A percentile compares a stretch with the other conserved stretches of the same genome.
These are phyloP conservation scores for Antheraea pernyi DNA, from an alignment of 1,140 invertebrate genomes.

Conservation along the genomic window DNA sequence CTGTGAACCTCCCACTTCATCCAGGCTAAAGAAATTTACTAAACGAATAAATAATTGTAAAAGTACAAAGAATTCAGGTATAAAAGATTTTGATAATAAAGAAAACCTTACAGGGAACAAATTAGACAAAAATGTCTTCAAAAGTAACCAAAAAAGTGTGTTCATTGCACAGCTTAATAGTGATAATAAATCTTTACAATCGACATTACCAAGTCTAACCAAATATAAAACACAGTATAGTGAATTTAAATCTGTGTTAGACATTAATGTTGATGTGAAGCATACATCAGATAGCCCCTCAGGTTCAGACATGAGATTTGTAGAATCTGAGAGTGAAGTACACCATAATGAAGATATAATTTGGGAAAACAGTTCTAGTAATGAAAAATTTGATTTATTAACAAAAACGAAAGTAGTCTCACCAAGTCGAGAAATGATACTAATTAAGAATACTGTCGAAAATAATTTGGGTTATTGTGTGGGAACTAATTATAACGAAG, in stretches of 20 bases:
- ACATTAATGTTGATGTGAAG: neutral
- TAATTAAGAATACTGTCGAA: neutral
- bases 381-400: neutral
- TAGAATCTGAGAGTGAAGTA: neutral
- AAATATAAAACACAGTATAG: slow-evolving; percentile 19
- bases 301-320: neutral
- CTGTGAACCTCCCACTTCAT: slow-evolving; percentile 22
- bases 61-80: slow-evolving; percentile 27
- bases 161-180: slow-evolving; percentile 35
- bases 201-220: neutral
- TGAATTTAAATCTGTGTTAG: neutral
- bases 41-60: slow-evolving; percentile 28
- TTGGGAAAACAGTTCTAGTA: neutral
- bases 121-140: slow-evolving; percentile 28
- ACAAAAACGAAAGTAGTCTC: neutral
- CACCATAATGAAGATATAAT: neutral
- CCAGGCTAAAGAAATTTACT: slow-evolving; percentile 35
- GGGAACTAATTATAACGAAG: neutral
- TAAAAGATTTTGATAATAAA: slow-evolving; percentile 41
- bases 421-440: neutral
- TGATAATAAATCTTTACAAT: slow-evolving; percentile 21
- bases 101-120: slow-evolving; percentile 50
- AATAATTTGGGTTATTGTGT: neutral
- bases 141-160: slow-evolving; percentile 41
- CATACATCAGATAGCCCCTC: neutral